A percentile compares a stretch with the other conserved stretches of the same genome.
Conservation (phyloP, 2,888 invertebrate genomes). For the Gasteruption jaculator region DNA sequence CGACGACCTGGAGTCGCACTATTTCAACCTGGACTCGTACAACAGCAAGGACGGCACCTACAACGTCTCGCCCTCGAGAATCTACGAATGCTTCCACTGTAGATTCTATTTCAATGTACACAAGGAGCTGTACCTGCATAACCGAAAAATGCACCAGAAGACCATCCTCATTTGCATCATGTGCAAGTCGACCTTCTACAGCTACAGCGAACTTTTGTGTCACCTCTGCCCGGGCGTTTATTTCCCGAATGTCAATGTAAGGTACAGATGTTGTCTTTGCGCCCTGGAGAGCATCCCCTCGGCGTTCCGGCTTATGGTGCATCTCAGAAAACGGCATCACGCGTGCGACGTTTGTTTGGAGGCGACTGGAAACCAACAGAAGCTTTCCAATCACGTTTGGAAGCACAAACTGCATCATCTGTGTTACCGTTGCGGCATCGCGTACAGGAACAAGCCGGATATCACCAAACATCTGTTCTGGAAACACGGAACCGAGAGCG, state of each 20-base stretch:
- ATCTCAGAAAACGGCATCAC: constrained; percentile 77
- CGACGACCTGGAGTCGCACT: constrained; percentile 60
- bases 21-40: constrained; percentile 70
- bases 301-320: constrained; percentile 84
- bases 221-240: constrained; percentile 82
- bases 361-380: constrained; percentile 72
- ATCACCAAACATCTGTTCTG: constrained; percentile 87
- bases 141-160: constrained; percentile 82
- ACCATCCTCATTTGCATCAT: constrained; percentile 77
- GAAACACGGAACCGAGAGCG: constrained; percentile 90
- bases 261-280: constrained; percentile 80
- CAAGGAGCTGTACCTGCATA: constrained; percentile 82
- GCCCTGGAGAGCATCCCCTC: constrained; percentile 74
- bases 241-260: constrained; percentile 58
- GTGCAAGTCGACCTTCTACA: constrained; percentile 84
- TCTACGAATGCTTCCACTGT: constrained; percentile 85
- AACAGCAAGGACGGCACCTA: constrained; percentile 58
- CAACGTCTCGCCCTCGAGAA: constrained; percentile 59
- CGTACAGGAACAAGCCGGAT: constrained; percentile 82
- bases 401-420: constrained; percentile 84
- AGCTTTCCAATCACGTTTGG: constrained; percentile 83
- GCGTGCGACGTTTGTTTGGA: constrained; percentile 86
- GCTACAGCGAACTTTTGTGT: constrained; percentile 81
- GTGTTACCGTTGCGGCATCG: constrained; percentile 83
- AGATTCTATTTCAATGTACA: constrained; percentile 72